A percentile compares a stretch with the other conserved stretches of the same genome.
Evolutionary conservation across 1,140 invertebrate species (phyloP).

Genomic region (Aplysia californica): DNA sequence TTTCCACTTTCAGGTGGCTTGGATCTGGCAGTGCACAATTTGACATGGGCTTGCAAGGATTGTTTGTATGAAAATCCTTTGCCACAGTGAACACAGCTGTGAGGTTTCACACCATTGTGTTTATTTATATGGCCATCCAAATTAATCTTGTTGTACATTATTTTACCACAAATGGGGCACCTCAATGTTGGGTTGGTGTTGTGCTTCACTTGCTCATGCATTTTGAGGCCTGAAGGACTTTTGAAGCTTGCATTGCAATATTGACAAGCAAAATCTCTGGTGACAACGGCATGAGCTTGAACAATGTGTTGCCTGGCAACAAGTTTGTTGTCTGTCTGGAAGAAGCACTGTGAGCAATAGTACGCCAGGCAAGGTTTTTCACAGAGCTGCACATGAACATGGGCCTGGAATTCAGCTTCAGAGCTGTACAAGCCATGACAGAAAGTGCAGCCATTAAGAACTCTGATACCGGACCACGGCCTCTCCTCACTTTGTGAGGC

Average conservation of each 20-base stretch:
- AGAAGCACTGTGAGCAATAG: slow-evolving; percentile 13
- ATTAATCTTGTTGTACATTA: slow-evolving; percentile 32
- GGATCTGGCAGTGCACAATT: slow-evolving; percentile 20
- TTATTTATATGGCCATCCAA: slow-evolving; percentile 31
- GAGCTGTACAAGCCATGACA: no score
- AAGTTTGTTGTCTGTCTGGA: neutral
- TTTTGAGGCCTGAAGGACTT: slow-evolving; percentile 1
- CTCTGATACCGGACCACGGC: no score
- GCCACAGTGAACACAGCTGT: slow-evolving; percentile 20
- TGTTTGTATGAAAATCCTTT: slow-evolving; percentile 32
- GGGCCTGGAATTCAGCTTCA: neutral
- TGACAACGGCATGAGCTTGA: neutral
- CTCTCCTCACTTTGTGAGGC: no score
- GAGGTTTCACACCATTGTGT: slow-evolving; percentile 36
- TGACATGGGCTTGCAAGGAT: slow-evolving; percentile 26
- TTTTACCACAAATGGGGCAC: slow-evolving; percentile 33
- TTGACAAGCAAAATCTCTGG: neutral
- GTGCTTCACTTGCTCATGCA: slow-evolving; percentile 25
- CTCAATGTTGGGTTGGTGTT: neutral
- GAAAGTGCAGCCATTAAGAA: no score
- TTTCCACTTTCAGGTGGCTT: no score
- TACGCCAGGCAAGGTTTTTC: neutral
- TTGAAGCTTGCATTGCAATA: neutral
- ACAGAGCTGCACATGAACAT: slow-evolving; percentile 3
- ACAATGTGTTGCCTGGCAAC: no score